Base-by-base conservation (phyloP, 2,888 invertebrate species). In the Pterostichus madidus region DNA sequence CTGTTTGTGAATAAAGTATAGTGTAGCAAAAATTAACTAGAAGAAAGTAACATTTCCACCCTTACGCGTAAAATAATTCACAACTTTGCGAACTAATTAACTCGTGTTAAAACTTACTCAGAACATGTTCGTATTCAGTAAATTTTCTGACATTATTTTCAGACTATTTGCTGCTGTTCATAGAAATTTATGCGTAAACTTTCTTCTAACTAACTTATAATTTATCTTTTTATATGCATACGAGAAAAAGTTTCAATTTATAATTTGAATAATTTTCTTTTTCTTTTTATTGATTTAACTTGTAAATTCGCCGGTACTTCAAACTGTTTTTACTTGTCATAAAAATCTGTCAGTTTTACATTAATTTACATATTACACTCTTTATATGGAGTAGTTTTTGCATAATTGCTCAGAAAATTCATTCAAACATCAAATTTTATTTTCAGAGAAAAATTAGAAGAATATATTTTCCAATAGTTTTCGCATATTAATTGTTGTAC, bases 271-370 rank as follows among this genome's bases (percentile, higher is more conserved):
- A 64, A 32, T 31, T 59, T 59, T n/a, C 64, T 35, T 64, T 64
- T 64, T 64, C 64, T 0, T 64, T 64, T 64, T 64, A 64, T 64
- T 64, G 64, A 64, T 64, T 64, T 35, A 64, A 64, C 64, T 64
- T 64, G 35, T 32, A 64, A 64, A 64, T 64, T 64, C 32, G 7
- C n/a, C 5, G n/a, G 35, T 64, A 32, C 64, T 64, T 64, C 6
- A 13, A 49, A 11, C 11, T 13, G 3, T 64, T 64, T 35, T 64
- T 35, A 64, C 49, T 64, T 64, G 39, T 64, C 24, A 59, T 64
- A 13, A 35, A 39, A 64, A 35, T 64, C 32, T 64, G 64, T 35
- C 64, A 35, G 13, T 64, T 64, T 64, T 64, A 35, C 64, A 64
- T 64, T 64, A 11, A 64, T 64, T 64, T 64, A 35, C 64, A 64